These are phyloP conservation scores for Melolontha melolontha DNA, from an alignment of 2,888 invertebrate genomes.

Conservation along the genomic window DNA sequence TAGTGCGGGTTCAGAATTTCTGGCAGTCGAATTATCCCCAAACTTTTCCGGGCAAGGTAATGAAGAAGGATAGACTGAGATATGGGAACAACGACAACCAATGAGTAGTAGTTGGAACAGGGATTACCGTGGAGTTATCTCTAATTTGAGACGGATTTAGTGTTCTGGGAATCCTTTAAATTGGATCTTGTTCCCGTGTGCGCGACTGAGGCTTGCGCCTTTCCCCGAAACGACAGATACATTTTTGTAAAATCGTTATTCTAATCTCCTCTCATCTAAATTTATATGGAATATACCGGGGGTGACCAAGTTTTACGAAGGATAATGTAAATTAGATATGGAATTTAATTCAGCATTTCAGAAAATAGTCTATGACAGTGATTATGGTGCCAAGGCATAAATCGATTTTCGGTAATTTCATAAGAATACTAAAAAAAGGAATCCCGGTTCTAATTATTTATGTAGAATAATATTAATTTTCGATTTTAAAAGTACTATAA, in stretches of 20 bases:
- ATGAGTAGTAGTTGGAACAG: constrained; percentile 62
- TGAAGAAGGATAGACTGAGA: constrained; percentile 61
- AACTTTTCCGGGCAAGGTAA: constrained; percentile 44
- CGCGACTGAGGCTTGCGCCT: constrained; percentile 37
- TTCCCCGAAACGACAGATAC: constrained; percentile 53
- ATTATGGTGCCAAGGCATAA: neutral
- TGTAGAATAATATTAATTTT: no score
- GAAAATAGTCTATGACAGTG: neutral
- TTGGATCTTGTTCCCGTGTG: constrained; percentile 64
- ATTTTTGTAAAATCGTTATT: constrained; percentile 54
- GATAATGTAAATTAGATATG: constrained; percentile 34
- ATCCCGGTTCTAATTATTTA: no score
- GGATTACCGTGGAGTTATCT: constrained; percentile 69
- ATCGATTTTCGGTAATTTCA: neutral
- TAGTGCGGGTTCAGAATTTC: constrained; percentile 25
- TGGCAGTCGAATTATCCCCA: constrained; percentile 29
- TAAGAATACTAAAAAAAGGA: neutral
- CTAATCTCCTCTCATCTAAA: constrained; percentile 46
- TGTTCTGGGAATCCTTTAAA: constrained; percentile 70
- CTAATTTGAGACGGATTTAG: constrained; percentile 71
- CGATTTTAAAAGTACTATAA: no score
- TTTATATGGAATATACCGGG: constrained; percentile 43
- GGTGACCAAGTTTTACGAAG: constrained; percentile 24
- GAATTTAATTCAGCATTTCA: constrained; percentile 30
- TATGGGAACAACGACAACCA: constrained; percentile 62